Conservation (phyloP, 1,140 invertebrate species). For the Bombus fervidus region DNA sequence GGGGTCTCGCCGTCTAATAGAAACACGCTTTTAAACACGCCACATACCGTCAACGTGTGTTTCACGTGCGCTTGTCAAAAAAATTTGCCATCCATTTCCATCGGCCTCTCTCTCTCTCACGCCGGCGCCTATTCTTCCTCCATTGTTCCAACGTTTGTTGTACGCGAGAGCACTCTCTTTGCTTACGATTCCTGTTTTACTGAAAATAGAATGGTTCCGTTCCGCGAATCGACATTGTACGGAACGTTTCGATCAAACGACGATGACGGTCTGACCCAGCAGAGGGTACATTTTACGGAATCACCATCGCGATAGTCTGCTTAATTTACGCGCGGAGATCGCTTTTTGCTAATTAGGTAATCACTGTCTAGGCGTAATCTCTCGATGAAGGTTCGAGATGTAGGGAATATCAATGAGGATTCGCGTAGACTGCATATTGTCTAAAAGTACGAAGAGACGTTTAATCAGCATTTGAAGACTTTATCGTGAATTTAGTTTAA, state of each 20-base stretch:
- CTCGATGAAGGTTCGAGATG: not conserved
- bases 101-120: not conserved
- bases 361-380: not conserved
- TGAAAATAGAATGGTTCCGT: not conserved
- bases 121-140: not conserved
- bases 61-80: constrained; percentile 1
- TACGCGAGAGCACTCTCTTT: not conserved
- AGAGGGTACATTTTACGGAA: not conserved
- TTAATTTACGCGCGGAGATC: not conserved
- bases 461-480: too few relatives aligned
- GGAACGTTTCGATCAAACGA: not conserved
- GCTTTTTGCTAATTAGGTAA: not conserved
- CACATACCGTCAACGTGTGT: not conserved
- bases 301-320: not conserved
- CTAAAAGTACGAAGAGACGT: not conserved
- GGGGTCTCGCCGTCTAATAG: not conserved
- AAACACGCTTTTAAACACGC: constrained; percentile 24
- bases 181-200: not conserved
- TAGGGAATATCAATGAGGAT: not conserved
- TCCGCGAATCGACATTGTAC: not conserved
- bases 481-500: too few relatives aligned
- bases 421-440: not conserved
- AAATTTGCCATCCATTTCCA: constrained; percentile 24
- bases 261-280: not conserved
- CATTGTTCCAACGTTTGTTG: not conserved